A percentile compares a stretch with the other conserved stretches of the same genome.
These are phyloP conservation scores for Camponotus pennsylvanicus DNA, from an alignment of 1,140 invertebrate species.

Conservation along the genomic window DNA sequence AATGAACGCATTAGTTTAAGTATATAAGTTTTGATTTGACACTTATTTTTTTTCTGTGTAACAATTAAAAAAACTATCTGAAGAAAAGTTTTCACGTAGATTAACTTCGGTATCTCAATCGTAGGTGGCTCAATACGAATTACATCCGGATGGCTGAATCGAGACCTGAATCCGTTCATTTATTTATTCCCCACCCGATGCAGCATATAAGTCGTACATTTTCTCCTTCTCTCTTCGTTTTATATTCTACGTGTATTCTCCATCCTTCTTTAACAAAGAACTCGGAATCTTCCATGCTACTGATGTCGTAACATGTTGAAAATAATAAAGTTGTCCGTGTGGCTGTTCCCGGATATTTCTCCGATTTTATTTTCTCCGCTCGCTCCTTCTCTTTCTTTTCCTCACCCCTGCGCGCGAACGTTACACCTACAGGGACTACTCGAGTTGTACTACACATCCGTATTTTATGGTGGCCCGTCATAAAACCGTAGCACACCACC, in stretches of 20 bases:
- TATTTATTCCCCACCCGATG: not conserved
- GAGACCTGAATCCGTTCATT: not conserved
- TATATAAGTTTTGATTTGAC: too few species aligned
- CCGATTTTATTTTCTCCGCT: not conserved
- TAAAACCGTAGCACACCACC: conserved; percentile 75
- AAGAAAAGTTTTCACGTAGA: not conserved
- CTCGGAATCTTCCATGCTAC: not conserved
- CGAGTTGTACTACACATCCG: conserved; percentile 78
- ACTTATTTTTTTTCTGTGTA: too few species aligned
- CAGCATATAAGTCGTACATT: too few species aligned
- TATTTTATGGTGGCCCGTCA: conserved; percentile 78
- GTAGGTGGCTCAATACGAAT: not conserved
- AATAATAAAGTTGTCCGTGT: conserved; percentile 75
- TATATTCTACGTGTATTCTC: not conserved
- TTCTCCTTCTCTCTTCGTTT: not conserved
- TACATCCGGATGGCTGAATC: not conserved
- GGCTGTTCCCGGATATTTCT: conserved; percentile 34
- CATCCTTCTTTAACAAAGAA: not conserved
- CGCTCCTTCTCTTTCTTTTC: conserved; percentile 4
- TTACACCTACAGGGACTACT: conserved; percentile 62
- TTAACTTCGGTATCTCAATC: not conserved
- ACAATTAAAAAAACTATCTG: not conserved
- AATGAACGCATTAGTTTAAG: too few species aligned
- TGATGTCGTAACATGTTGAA: conserved; percentile 67
- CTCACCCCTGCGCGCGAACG: conserved; percentile 49